Evolutionary conservation across 2,888 invertebrate species (phyloP).

Genomic region (Alsophila aescularia): DNA sequence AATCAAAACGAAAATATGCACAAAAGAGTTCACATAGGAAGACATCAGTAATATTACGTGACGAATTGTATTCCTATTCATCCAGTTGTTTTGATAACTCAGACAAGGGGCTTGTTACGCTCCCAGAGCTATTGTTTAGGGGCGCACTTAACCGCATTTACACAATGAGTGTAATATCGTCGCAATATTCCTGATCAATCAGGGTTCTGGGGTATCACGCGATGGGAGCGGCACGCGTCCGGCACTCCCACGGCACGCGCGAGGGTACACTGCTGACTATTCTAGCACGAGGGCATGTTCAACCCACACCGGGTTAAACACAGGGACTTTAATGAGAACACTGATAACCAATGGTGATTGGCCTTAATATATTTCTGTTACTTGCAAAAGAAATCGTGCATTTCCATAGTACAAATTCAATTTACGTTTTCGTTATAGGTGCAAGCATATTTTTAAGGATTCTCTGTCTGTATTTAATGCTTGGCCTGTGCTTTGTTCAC

Average conservation of each 20-base stretch:
- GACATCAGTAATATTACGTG: not conserved
- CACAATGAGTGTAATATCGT: constrained; percentile 62
- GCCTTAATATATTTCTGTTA: not conserved
- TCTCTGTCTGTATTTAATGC: too few relatives aligned
- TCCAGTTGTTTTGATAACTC: constrained; percentile 20
- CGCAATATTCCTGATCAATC: constrained; percentile 67
- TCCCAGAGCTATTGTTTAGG: constrained; percentile 50
- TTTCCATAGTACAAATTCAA: too few relatives aligned
- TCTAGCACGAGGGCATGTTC: constrained; percentile 23
- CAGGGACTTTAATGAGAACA: constrained; percentile 53
- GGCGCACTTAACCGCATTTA: constrained; percentile 58
- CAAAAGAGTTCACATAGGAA: too few relatives aligned
- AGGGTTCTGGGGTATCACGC: constrained; percentile 70
- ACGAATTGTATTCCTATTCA: constrained; percentile 19
- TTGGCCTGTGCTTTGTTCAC: too few relatives aligned
- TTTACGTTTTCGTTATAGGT: too few relatives aligned
- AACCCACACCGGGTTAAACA: constrained; percentile 51
- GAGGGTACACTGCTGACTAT: constrained; percentile 40
- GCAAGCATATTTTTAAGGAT: too few relatives aligned
- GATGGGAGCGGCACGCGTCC: constrained; percentile 82
- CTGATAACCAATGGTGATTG: constrained; percentile 31
- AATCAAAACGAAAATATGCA: too few relatives aligned
- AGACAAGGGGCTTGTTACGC: constrained; percentile 33
- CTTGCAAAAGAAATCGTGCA: too few relatives aligned
- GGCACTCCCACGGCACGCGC: constrained; percentile 82